Evolutionary conservation across 2,888 invertebrate genomes (phyloP).

Genomic region (Agonopterix subpropinquella): DNA sequence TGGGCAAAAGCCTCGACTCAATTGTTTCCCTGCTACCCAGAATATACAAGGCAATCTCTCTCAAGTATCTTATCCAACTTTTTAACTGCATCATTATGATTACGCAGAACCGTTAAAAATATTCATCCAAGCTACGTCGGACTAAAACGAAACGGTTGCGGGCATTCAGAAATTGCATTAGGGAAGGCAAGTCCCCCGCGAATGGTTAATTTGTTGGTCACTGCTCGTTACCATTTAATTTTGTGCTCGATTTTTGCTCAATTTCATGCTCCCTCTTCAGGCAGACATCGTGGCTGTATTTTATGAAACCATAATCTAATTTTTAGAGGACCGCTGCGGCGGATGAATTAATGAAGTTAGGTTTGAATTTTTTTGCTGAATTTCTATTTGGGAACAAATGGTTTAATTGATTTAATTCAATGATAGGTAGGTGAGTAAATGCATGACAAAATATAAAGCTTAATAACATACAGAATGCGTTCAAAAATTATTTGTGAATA

Average conservation of each 20-base stretch:
- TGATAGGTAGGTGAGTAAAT: background rate
- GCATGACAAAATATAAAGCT: no score
- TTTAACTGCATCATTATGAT: no score
- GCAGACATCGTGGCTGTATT: slow-evolving; percentile 22
- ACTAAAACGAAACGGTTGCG: background rate
- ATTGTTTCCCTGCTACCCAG: no score
- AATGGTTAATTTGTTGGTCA: slow-evolving; percentile 47
- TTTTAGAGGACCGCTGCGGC: slow-evolving; percentile 11
- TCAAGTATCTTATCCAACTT: no score
- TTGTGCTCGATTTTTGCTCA: slow-evolving; percentile 23
- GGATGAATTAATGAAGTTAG: background rate
- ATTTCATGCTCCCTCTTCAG: slow-evolving; percentile 12
- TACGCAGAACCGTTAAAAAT: no score
- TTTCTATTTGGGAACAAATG: background rate
- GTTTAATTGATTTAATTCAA: background rate
- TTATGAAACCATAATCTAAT: slow-evolving; percentile 30
- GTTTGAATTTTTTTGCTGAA: background rate
- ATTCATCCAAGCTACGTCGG: no score
- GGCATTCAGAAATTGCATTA: slow-evolving; percentile 32
- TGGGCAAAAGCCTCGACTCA: no score
- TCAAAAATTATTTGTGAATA: no score
- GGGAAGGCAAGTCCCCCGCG: slow-evolving; percentile 25
- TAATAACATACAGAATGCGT: no score
- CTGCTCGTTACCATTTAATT: slow-evolving; percentile 46
- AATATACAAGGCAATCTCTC: no score